A percentile compares a stretch with the other conserved stretches of the same genome.
These are phyloP conservation scores for Hemicentrotus pulcherrimus DNA, from an alignment of 35 echinoderm and acorn worm species.

Conservation along the genomic window DNA sequence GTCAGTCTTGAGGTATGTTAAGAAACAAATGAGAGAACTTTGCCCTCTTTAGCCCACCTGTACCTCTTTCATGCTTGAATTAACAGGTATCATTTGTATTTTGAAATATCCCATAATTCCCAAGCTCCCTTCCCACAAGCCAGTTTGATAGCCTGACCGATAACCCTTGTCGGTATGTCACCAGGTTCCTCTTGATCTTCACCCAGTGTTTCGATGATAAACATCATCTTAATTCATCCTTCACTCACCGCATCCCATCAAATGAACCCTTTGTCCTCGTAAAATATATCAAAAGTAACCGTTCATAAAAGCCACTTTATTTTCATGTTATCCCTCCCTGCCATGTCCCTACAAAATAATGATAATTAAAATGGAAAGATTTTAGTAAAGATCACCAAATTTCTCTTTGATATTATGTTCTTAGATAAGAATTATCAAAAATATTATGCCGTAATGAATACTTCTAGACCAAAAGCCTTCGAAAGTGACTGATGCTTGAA, in stretches of 20 bases:
- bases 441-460: background rate
- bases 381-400: background rate
- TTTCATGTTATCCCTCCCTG: background rate
- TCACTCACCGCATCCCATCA: background rate
- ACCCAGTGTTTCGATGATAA: background rate
- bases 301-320: background rate
- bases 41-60: background rate
- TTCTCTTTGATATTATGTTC: background rate
- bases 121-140: background rate
- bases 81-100: background rate
- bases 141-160: background rate
- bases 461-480: no score
- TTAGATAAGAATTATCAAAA: background rate
- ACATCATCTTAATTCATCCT: background rate
- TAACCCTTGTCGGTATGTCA: conserved; percentile 8
- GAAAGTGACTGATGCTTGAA: background rate
- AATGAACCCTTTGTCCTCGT: background rate
- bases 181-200: background rate
- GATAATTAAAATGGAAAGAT: background rate
- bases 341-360: background rate
- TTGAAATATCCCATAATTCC: conserved; percentile 5
- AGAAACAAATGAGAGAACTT: no score
- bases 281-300: background rate
- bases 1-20: no score
- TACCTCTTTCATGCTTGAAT: background rate